Percentiles rank a stretch among this genome's conserved stretches.
These are phyloP conservation scores for Chinchilla lanigera DNA, from an alignment of 2,113 vertebrate species.

Conservation along the genomic window DNA sequence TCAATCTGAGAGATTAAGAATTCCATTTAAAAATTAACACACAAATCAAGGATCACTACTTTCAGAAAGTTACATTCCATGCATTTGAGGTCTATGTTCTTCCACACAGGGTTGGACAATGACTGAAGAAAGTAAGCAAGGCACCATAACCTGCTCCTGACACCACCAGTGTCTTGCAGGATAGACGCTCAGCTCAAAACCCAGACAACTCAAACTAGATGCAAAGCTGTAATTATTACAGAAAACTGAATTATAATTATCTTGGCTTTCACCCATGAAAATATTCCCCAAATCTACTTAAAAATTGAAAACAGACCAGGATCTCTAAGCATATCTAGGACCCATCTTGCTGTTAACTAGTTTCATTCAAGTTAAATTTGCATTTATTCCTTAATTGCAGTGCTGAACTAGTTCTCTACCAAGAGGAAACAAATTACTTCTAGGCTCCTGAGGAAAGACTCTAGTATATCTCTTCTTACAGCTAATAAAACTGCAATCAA, in stretches of 20 bases:
- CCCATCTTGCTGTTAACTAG: constrained; percentile 51
- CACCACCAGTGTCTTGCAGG: constrained; percentile 40
- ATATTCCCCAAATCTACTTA: constrained; percentile 66
- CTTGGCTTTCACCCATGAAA: constrained; percentile 67
- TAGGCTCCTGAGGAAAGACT: constrained; percentile 31
- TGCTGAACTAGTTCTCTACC: constrained; percentile 15
- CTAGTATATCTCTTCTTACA: constrained; percentile 48
- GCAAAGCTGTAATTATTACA: constrained; percentile 70
- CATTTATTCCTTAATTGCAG: constrained; percentile 65
- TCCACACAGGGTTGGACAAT: constrained; percentile 62
- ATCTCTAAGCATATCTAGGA: constrained; percentile 67
- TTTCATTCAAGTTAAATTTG: constrained; percentile 69
- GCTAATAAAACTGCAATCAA: constrained; percentile 57
- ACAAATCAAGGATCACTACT: constrained; percentile 8
- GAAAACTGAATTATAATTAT: constrained; percentile 77
- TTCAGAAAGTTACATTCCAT: not conserved
- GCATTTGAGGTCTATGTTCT: not conserved
- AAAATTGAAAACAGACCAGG: constrained; percentile 73
- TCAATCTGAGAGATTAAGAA: not conserved
- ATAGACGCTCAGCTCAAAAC: constrained; percentile 59
- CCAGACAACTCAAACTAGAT: constrained; percentile 69
- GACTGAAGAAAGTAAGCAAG: constrained; percentile 57
- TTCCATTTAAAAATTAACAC: constrained; percentile 5
- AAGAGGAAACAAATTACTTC: constrained; percentile 66
- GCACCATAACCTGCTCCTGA: constrained; percentile 35